Conservation (phyloP, 2,888 invertebrate genomes). For the Prosopocoilus inquinatus region DNA sequence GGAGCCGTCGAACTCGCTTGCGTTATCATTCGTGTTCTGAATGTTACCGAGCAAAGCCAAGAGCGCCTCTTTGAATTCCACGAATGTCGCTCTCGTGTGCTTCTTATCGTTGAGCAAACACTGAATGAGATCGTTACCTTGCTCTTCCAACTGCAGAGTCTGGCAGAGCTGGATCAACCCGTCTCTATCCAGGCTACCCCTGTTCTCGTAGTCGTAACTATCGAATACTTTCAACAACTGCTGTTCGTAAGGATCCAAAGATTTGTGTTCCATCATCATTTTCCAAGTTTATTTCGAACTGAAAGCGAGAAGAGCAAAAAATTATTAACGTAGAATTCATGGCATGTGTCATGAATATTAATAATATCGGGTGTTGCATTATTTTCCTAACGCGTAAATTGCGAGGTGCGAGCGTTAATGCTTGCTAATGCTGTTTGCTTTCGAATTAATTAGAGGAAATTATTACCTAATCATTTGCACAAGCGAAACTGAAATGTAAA, state of each 20-base stretch:
- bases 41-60: constrained; percentile 65
- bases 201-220: constrained; percentile 71
- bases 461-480: constrained; percentile 22
- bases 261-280: constrained; percentile 32
- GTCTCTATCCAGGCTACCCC: constrained; percentile 65
- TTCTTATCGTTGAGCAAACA: constrained; percentile 57
- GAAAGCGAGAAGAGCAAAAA: constrained; percentile 5
- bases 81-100: constrained; percentile 61
- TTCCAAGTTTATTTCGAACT: constrained; percentile 10
- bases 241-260: constrained; percentile 74
- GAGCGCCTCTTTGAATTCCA: constrained; percentile 74
- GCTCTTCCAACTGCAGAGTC: constrained; percentile 74
- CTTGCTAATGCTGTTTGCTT: background rate
- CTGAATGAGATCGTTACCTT: constrained; percentile 62
- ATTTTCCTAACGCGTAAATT: background rate
- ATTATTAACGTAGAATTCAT: background rate
- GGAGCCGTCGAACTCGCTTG: constrained; percentile 54
- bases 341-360: background rate
- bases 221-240: constrained; percentile 78
- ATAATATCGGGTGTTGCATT: background rate
- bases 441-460: background rate
- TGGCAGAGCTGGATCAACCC: constrained; percentile 70
- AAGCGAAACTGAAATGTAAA: constrained; percentile 13
- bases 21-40: constrained; percentile 35
- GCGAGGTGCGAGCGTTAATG: background rate